A percentile compares a stretch with the other conserved stretches of the same genome.
Conservation (phyloP, 2,888 invertebrate genomes). For the Eupithecia subfuscata region DNA sequence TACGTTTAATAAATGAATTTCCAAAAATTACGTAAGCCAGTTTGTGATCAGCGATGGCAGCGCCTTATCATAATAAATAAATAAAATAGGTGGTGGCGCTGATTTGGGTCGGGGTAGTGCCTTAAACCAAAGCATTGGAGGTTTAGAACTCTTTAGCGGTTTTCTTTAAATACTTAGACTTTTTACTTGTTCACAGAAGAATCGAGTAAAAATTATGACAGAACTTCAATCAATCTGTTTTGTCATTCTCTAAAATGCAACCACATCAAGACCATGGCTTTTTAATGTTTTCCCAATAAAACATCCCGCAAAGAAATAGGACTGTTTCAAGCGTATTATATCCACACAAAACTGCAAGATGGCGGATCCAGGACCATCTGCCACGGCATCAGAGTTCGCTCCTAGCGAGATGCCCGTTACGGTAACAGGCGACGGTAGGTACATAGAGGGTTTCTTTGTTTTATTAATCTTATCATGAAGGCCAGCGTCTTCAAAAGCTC, state of each 20-base stretch:
- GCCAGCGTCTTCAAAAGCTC: neutral
- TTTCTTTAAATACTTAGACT: neutral
- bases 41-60: too few species aligned
- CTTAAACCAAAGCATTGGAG: too few species aligned
- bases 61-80: too few species aligned
- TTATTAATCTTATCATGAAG: neutral
- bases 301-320: conserved; percentile 43
- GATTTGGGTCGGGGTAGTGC: too few species aligned
- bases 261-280: conserved; percentile 43
- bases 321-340: conserved; percentile 60
- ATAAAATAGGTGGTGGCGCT: too few species aligned
- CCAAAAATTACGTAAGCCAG: too few species aligned
- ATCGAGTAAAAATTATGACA: conserved; percentile 11
- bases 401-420: conserved; percentile 52
- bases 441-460: neutral
- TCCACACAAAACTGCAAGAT: conserved; percentile 47
- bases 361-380: conserved; percentile 49
- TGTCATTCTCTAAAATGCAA: conserved; percentile 63
- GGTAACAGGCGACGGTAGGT: conserved; percentile 49
- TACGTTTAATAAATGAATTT: too few species aligned
- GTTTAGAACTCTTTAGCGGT: neutral
- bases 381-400: conserved; percentile 49
- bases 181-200: conserved; percentile 30
- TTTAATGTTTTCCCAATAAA: conserved; percentile 32
- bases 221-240: conserved; percentile 32